Percentiles rank a stretch among this genome's conserved stretches.
These are phyloP conservation scores for Phalanger gymnotis DNA, from an alignment of 2,797 vertebrate genomes.

Conservation along the genomic window DNA sequence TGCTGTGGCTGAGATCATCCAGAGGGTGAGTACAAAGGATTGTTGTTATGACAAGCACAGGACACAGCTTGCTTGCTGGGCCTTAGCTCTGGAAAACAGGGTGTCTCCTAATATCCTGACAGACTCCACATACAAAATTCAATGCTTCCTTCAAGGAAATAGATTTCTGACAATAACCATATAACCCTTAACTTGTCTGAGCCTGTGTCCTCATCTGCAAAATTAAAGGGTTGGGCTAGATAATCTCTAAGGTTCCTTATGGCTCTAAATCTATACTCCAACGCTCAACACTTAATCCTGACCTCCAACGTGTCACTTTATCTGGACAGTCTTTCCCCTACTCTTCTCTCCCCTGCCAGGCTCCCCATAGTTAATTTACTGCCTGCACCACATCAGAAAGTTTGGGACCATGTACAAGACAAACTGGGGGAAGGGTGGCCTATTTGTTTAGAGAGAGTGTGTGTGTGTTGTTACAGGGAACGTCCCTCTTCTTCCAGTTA, in stretches of 20 bases:
- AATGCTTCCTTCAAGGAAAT: neutral
- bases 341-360: neutral
- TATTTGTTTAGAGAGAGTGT: neutral
- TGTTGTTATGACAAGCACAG: too few relatives aligned
- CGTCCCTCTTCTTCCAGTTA: constrained; percentile 93
- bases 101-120: too few relatives aligned
- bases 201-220: neutral
- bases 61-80: too few relatives aligned
- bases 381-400: neutral
- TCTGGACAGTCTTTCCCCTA: neutral
- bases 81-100: too few relatives aligned
- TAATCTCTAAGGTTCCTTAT: neutral
- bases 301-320: neutral
- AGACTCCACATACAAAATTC: neutral
- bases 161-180: neutral
- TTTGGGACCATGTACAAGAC: neutral
- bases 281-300: neutral
- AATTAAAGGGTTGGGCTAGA: neutral
- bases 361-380: neutral
- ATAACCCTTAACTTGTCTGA: neutral
- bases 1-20: too few relatives aligned
- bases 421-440: neutral
- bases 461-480: constrained; percentile 89
- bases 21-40: too few relatives aligned
- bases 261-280: neutral